These are phyloP conservation scores for Acridotheres tristis DNA, from an alignment of 2,797 vertebrate genomes.

Conservation along the genomic window DNA sequence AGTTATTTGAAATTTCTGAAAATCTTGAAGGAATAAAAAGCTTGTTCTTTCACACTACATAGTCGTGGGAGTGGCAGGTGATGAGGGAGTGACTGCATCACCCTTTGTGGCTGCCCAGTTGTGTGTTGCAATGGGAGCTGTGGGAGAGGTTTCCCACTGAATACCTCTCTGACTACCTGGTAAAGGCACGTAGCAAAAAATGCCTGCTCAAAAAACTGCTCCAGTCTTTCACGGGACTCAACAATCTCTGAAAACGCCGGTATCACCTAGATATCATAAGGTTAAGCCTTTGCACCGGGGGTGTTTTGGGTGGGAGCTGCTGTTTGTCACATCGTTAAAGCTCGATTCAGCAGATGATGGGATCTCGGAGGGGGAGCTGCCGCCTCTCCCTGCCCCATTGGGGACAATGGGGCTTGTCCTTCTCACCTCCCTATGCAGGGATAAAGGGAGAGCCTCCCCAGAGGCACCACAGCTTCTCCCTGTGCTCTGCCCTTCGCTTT, in stretches of 20 bases:
- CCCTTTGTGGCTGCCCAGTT: neutral
- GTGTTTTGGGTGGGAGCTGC: neutral
- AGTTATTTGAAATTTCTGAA: neutral
- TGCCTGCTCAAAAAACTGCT: neutral
- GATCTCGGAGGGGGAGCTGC: neutral
- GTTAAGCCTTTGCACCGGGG: neutral
- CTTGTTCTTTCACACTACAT: neutral
- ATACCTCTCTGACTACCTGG: neutral
- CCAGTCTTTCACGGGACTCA: neutral
- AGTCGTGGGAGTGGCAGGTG: neutral
- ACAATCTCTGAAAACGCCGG: neutral
- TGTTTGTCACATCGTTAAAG: neutral
- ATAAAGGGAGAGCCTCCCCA: neutral
- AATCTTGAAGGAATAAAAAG: neutral
- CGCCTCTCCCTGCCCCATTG: neutral
- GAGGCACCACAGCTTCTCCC: neutral
- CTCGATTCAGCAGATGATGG: neutral
- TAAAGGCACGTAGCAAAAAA: neutral
- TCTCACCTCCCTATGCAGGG: rapidly evolving
- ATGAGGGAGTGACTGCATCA: neutral
- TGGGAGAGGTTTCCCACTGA: neutral
- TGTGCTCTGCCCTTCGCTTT: neutral
- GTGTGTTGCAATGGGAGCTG: neutral
- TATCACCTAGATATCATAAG: neutral
- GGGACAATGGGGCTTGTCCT: neutral